Evolutionary conservation across 2,888 invertebrate genomes (phyloP).

Genomic region (Drosophila percnosoma): DNA sequence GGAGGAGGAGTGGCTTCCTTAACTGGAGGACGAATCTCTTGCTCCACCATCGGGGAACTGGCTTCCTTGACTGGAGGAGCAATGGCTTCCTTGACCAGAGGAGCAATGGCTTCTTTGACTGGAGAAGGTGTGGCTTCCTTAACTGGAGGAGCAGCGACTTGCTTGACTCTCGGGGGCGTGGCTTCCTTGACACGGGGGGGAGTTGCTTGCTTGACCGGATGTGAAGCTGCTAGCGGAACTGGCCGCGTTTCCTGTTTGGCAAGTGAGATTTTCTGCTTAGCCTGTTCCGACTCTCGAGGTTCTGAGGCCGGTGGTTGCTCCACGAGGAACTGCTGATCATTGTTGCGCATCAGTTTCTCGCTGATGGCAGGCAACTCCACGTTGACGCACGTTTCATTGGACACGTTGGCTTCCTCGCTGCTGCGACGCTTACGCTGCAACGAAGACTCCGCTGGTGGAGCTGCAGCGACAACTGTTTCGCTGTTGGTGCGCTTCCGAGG

Average conservation of each 20-base stretch:
- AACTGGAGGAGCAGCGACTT: neutral
- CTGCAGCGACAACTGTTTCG: slow-evolving; percentile 47
- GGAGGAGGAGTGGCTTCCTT: neutral
- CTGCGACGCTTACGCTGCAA: slow-evolving; percentile 80
- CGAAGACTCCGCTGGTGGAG: slow-evolving; percentile 32
- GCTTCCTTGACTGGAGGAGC: neutral
- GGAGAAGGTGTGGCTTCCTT: neutral
- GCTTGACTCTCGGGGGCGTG: neutral
- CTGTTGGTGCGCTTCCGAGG: slow-evolving; percentile 76
- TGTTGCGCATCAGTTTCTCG: slow-evolving; percentile 63
- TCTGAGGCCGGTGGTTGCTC: slow-evolving; percentile 10
- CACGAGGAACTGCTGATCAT: slow-evolving; percentile 43
- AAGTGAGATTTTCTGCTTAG: neutral
- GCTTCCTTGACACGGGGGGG: neutral
- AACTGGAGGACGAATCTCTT: neutral
- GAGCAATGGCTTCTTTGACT: neutral
- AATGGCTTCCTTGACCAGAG: neutral
- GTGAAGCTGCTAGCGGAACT: neutral
- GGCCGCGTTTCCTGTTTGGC: slow-evolving; percentile 1
- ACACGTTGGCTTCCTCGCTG: slow-evolving; percentile 67
- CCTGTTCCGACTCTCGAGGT: neutral
- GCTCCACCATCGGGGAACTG: neutral
- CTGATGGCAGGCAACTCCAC: slow-evolving; percentile 54
- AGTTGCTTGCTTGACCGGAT: slow-evolving; percentile 1
- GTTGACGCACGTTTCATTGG: slow-evolving; percentile 37